Conservation (phyloP, 1,140 invertebrate species). For the Aricia agestis region DNA sequence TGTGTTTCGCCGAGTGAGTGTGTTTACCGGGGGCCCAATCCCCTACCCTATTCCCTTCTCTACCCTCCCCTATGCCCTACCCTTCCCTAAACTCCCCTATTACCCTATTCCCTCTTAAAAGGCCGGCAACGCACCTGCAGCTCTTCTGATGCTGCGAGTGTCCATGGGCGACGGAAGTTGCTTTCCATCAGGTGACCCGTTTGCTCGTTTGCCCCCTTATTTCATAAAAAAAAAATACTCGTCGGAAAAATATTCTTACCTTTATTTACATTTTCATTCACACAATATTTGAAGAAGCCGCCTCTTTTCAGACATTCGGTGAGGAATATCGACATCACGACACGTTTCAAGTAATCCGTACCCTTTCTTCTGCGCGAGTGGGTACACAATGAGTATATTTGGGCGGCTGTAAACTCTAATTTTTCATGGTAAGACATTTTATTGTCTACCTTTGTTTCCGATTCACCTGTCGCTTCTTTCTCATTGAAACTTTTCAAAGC, state of each 20-base stretch:
- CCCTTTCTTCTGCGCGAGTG: conserved; percentile 80
- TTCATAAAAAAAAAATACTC: no score
- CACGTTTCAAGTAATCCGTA: conserved; percentile 85
- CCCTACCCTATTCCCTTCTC: no score
- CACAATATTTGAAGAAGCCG: conserved; percentile 76
- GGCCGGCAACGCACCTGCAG: no score
- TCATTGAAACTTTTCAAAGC: conserved; percentile 44
- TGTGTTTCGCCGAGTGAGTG: no score
- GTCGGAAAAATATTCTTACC: conserved; percentile 31
- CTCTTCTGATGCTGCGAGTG: no score
- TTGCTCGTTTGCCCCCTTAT: no score
- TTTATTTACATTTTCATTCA: conserved; percentile 37
- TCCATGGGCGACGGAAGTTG: no score
- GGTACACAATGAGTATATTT: conserved; percentile 82
- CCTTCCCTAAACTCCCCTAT: no score
- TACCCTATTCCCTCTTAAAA: no score
- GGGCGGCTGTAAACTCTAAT: conserved; percentile 50
- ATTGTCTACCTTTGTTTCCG: conserved; percentile 39
- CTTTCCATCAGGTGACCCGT: no score
- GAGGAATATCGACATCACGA: conserved; percentile 87
- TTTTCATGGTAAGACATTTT: conserved; percentile 49
- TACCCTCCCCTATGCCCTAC: no score
- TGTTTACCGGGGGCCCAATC: no score
- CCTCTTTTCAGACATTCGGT: conserved; percentile 82
- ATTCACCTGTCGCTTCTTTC: conserved; percentile 39